Conservation (phyloP, 2,888 invertebrate species). For the Xestia sexstrigata region DNA sequence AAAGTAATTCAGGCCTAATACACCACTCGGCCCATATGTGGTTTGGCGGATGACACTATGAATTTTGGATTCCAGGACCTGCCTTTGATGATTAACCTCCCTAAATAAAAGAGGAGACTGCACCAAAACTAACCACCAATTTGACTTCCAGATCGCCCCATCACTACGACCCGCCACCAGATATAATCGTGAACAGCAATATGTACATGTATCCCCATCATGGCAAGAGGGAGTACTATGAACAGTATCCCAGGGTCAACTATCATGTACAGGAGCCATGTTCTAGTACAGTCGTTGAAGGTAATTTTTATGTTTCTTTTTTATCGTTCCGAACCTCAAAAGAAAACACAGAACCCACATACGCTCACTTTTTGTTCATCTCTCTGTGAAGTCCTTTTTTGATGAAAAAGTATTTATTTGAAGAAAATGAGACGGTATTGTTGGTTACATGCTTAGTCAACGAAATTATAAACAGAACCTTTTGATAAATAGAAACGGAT, state of each 20-base stretch:
- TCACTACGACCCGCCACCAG: constrained; percentile 85
- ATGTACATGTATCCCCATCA: constrained; percentile 87
- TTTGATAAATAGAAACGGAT: neutral
- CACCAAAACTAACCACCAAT: constrained; percentile 12
- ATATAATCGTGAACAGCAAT: constrained; percentile 84
- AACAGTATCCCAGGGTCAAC: constrained; percentile 82
- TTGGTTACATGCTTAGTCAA: neutral
- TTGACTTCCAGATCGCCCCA: constrained; percentile 82
- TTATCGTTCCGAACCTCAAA: neutral
- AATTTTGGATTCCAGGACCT: neutral
- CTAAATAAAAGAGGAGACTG: neutral
- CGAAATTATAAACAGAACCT: neutral
- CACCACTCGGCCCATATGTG: neutral
- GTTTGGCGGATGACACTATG: too few relatives aligned
- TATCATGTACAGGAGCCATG: constrained; percentile 82
- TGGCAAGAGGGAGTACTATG: constrained; percentile 85
- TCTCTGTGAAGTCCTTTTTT: neutral
- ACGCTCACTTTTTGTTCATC: neutral
- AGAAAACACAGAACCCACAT: neutral
- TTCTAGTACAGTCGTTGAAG: constrained; percentile 78
- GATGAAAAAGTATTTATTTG: neutral
- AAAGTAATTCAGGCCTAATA: neutral
- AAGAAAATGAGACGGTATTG: neutral
- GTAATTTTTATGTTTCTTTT: constrained; percentile 65
- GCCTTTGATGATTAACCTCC: neutral